Percentiles rank a stretch among this genome's conserved stretches.
Evolutionary conservation across 2,888 invertebrate species (phyloP).

Genomic region (Pachliopta kotzebuea): DNA sequence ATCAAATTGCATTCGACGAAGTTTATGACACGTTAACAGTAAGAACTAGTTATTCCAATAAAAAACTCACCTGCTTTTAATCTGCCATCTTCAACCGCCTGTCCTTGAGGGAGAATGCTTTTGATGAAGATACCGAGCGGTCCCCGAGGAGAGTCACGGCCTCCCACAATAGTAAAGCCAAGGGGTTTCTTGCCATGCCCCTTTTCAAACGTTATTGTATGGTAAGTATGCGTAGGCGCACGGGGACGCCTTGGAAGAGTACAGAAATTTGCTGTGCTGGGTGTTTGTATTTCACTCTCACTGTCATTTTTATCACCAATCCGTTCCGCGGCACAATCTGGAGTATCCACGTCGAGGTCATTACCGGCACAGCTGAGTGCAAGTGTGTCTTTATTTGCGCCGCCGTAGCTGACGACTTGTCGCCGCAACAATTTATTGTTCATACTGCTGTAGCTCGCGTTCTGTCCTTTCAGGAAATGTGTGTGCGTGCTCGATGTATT

Average conservation of each 20-base stretch:
- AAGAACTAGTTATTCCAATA: slow-evolving; percentile 4
- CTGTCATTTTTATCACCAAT: slow-evolving; percentile 57
- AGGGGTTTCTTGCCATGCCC: slow-evolving; percentile 91
- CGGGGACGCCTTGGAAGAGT: slow-evolving; percentile 86
- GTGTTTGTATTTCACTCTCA: slow-evolving; percentile 64
- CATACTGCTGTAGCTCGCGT: slow-evolving; percentile 82
- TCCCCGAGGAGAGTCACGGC: slow-evolving; percentile 91
- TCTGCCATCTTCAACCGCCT: slow-evolving; percentile 91
- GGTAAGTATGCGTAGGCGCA: slow-evolving; percentile 84
- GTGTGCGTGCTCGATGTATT: slow-evolving; percentile 67
- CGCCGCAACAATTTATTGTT: slow-evolving; percentile 81
- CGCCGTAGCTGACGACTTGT: slow-evolving; percentile 79
- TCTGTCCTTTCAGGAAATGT: slow-evolving; percentile 82
- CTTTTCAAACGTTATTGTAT: slow-evolving; percentile 88
- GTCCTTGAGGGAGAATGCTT: slow-evolving; percentile 90
- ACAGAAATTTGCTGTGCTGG: slow-evolving; percentile 83
- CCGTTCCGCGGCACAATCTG: slow-evolving; percentile 55
- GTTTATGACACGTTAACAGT: slow-evolving; percentile 30
- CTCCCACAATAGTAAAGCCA: slow-evolving; percentile 95
- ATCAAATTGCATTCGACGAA: slow-evolving; percentile 54
- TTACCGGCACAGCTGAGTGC: slow-evolving; percentile 67
- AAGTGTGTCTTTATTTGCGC: slow-evolving; percentile 67
- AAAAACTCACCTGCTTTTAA: slow-evolving; percentile 85
- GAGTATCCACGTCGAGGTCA: slow-evolving; percentile 65
- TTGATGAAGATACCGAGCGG: slow-evolving; percentile 93